Percentiles rank a stretch among this genome's conserved stretches.
Conservation (phyloP, 1,140 invertebrate genomes). For the Rhagoletis pomonella region DNA sequence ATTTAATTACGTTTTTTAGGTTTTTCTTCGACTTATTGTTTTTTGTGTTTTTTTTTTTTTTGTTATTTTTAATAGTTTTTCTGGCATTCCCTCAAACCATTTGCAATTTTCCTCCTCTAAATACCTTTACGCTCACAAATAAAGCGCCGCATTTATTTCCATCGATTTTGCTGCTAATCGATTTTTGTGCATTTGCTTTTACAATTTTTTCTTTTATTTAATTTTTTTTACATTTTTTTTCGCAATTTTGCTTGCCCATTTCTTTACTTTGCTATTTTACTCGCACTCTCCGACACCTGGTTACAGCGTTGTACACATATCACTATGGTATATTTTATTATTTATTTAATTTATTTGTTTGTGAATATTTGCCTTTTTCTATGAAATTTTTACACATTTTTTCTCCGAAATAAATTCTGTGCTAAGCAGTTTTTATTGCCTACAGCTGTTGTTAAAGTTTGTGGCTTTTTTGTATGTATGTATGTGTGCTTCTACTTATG, state of each 20-base stretch:
- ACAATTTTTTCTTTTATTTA: background rate
- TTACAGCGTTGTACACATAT: background rate
- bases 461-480: background rate
- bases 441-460: no score
- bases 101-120: background rate
- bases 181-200: background rate
- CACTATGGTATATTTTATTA: background rate
- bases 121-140: background rate
- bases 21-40: background rate
- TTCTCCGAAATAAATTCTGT: background rate
- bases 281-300: background rate
- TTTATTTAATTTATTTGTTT: background rate
- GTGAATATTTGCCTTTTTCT: no score
- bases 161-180: background rate
- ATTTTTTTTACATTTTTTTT: background rate
- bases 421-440: no score
- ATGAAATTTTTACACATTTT: background rate
- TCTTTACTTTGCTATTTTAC: background rate
- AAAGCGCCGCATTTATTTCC: background rate
- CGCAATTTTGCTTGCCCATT: background rate
- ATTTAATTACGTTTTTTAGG: background rate
- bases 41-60: no score
- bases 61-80: no score
- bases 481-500: background rate
- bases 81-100: background rate